Evolutionary conservation across 2,797 vertebrate species (phyloP).

Genomic region (Carcharodon carcharias): DNA sequence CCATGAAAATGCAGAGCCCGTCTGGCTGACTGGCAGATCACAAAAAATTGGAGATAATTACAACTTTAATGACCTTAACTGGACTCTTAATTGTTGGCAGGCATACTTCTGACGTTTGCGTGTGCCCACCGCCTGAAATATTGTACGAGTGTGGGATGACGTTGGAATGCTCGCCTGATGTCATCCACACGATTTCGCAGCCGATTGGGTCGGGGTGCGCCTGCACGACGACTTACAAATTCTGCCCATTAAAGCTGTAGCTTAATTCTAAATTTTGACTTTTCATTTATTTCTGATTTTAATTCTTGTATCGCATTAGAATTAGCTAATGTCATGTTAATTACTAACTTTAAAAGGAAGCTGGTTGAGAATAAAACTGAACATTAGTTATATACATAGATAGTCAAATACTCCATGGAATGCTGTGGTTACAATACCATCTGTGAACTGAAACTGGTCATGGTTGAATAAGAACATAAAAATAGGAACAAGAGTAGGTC

Average conservation of each 20-base stretch:
- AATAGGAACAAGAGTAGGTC: neutral
- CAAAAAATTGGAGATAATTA: too few species aligned
- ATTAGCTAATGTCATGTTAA: neutral
- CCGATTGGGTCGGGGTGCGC: too few species aligned
- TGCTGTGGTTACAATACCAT: neutral
- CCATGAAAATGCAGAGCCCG: too few species aligned
- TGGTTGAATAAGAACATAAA: neutral
- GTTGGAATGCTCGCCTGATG: too few species aligned
- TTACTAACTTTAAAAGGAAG: neutral
- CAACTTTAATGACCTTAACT: too few species aligned
- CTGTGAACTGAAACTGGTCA: neutral
- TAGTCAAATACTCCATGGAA: neutral
- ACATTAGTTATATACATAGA: neutral
- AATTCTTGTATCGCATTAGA: neutral
- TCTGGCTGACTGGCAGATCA: too few species aligned
- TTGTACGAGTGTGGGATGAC: too few species aligned
- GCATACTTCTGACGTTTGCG: too few species aligned
- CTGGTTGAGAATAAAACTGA: neutral
- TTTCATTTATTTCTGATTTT: neutral
- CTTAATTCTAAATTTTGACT: neutral
- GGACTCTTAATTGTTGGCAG: too few species aligned
- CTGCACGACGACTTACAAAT: too few species aligned
- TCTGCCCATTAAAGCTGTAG: neutral
- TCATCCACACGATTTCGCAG: too few species aligned
- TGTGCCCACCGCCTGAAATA: too few species aligned